Percentiles rank a stretch among this genome's conserved stretches.
Evolutionary conservation across 1,140 invertebrate genomes (phyloP).

Genomic region (Elymnias hypermnestra): DNA sequence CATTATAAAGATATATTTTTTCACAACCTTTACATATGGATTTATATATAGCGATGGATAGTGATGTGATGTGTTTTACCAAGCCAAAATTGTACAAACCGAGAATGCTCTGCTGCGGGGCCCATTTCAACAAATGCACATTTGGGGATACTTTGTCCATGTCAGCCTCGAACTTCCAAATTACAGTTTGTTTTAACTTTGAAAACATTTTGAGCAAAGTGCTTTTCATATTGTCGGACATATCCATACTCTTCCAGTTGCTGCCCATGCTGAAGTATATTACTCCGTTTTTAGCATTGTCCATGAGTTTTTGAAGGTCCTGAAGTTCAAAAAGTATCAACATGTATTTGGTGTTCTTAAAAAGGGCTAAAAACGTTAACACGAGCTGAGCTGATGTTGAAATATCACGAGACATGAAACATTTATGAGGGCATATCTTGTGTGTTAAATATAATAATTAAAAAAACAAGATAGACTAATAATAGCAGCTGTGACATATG

Average conservation of each 20-base stretch:
- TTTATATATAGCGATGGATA: too few species aligned
- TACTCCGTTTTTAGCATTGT: constrained; percentile 76
- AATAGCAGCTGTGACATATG: too few species aligned
- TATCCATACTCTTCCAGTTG: constrained; percentile 71
- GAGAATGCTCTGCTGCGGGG: constrained; percentile 83
- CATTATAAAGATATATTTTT: too few species aligned
- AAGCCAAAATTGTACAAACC: constrained; percentile 34
- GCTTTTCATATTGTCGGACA: constrained; percentile 64
- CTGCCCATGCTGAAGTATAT: constrained; percentile 82
- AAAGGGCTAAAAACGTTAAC: too few species aligned
- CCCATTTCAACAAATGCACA: constrained; percentile 80
- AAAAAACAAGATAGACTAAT: too few species aligned
- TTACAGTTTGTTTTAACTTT: constrained; percentile 77
- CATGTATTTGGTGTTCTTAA: too few species aligned
- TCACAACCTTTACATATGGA: too few species aligned
- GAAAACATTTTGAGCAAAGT: constrained; percentile 74
- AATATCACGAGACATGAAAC: too few species aligned
- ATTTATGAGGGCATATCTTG: too few species aligned
- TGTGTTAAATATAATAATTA: too few species aligned
- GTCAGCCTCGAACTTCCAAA: constrained; percentile 82
- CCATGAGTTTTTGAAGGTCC: constrained; percentile 75
- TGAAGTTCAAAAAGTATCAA: constrained; percentile 15
- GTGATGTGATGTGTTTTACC: too few species aligned
- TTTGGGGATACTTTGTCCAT: constrained; percentile 75
- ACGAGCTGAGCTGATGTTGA: too few species aligned